Evolutionary conservation across 2,797 vertebrate genomes (phyloP).

Genomic region (Chanos chanos): DNA sequence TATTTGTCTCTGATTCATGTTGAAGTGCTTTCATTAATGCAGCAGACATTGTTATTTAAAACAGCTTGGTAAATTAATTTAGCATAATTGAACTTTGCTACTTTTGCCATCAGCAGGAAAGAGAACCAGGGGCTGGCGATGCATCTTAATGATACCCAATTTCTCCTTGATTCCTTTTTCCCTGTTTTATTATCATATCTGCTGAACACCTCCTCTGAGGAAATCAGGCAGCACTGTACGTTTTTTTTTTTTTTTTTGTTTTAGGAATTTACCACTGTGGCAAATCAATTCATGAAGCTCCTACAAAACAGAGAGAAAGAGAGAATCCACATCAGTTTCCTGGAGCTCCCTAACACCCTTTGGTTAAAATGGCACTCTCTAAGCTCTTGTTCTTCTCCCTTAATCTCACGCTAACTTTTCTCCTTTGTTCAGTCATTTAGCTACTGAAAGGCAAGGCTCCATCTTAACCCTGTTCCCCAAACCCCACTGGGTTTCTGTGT

Average conservation of each 20-base stretch:
- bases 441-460: not conserved
- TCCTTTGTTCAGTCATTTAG: not conserved
- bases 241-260: too few species aligned
- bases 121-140: not conserved
- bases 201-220: too few species aligned
- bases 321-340: conserved; percentile 14
- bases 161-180: not conserved
- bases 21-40: not conserved
- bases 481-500: not conserved
- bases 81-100: conserved; percentile 8
- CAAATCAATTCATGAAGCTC: conserved; percentile 35
- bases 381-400: not conserved
- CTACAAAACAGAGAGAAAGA: conserved; percentile 2
- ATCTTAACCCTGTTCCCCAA: not conserved
- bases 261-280: conserved; percentile 1
- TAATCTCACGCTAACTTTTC: conserved; percentile 8
- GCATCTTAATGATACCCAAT: conserved; percentile 25
- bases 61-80: conserved; percentile 18
- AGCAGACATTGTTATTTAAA: conserved; percentile 8
- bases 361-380: not conserved
- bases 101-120: not conserved
- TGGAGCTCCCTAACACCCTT: conserved; percentile 9
- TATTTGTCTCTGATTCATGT: not conserved
- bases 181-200: conserved; percentile 9
- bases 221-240: too few species aligned